Evolutionary conservation across 1,140 invertebrate species (phyloP).

Genomic region (Philopotamus ludificatus): DNA sequence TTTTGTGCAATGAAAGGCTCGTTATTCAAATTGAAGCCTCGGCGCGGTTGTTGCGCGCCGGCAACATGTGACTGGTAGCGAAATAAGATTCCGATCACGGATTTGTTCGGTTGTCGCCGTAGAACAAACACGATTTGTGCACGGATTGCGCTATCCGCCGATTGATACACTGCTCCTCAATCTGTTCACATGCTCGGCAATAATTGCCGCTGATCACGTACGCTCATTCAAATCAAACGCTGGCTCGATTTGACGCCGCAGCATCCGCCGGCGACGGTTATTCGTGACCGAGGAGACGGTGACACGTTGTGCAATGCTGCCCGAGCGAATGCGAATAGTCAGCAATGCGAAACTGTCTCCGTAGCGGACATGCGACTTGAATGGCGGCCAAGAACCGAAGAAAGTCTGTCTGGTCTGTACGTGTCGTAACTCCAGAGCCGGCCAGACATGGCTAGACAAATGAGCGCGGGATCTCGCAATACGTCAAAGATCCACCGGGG

Average conservation of each 20-base stretch:
- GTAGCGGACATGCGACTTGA: too few relatives aligned
- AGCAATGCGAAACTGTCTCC: background rate
- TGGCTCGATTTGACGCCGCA: too few relatives aligned
- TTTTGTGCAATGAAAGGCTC: too few relatives aligned
- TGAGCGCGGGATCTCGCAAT: background rate
- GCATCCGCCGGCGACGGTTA: background rate
- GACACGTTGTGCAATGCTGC: background rate
- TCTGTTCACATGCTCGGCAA: too few relatives aligned
- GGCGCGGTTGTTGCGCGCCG: too few relatives aligned
- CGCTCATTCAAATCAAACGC: too few relatives aligned
- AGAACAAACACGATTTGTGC: constrained; percentile 11
- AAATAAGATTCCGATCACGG: constrained; percentile 13
- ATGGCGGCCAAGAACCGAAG: background rate
- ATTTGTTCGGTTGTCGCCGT: constrained; percentile 21
- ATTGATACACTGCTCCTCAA: constrained; percentile 2
- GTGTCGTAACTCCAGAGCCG: constrained; percentile 5
- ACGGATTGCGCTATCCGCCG: constrained; percentile 4
- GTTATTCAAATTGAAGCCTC: too few relatives aligned
- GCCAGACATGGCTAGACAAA: constrained; percentile 4
- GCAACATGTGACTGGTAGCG: background rate
- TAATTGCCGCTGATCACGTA: too few relatives aligned
- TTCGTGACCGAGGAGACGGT: background rate
- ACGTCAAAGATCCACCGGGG: background rate
- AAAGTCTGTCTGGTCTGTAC: background rate
- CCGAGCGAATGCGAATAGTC: background rate